phyloP scores from a whole-genome alignment of 2,888 invertebrate genomes.

The Aspidapion aeneum region DNA sequence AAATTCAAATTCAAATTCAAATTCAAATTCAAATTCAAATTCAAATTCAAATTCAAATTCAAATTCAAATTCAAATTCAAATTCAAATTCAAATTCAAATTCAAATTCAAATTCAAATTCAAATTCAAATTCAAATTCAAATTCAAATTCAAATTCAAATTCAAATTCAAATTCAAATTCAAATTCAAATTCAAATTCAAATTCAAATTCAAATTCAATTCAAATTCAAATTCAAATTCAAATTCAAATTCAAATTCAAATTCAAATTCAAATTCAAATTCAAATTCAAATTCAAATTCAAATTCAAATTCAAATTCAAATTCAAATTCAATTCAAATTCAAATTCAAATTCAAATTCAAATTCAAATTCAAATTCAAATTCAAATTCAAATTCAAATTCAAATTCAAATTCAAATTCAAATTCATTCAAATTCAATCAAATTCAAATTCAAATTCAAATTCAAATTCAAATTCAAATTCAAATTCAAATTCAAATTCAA shows the following conservation, averaged over 20 bases:
- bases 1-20: not conserved
- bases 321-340: not conserved
- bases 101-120: not conserved
- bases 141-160: not conserved
- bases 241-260: not conserved
- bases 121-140: not conserved
- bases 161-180: not conserved
- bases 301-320: not conserved
- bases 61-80: not conserved
- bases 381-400: not conserved
- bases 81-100: not conserved
- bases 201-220: not conserved
- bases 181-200: not conserved
- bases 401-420: not conserved
- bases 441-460: not conserved
- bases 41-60: not conserved
- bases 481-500: not conserved
- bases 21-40: not conserved
- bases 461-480: not conserved
- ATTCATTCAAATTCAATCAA: not conserved
- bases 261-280: not conserved
- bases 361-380: not conserved
- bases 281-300: not conserved
- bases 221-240: not conserved
- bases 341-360: not conserved